Evolutionary conservation across 2,113 vertebrate species (phyloP).

Genomic region (Heterotis niloticus): DNA sequence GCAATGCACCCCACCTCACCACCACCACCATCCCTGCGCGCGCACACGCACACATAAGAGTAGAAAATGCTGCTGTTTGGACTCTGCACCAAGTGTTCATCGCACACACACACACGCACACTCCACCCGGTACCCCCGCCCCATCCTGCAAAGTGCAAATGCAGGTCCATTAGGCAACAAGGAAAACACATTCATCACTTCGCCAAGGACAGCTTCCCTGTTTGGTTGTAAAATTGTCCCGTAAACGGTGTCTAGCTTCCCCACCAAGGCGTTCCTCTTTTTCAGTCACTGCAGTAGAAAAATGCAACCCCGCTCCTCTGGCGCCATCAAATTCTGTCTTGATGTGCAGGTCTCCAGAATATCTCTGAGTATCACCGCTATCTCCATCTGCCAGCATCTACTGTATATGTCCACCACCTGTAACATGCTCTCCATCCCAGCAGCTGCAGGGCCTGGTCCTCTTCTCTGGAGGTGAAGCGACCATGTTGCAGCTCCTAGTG

Average conservation of each 20-base stretch:
- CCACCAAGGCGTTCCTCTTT: neutral
- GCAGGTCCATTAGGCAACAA: neutral
- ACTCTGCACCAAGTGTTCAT: slow-evolving; percentile 18
- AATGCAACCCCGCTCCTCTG: neutral
- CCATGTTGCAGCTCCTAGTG: no score
- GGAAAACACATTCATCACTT: neutral
- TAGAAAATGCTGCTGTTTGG: neutral
- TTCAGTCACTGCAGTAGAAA: neutral
- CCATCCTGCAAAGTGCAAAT: neutral
- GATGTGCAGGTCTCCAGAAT: no score
- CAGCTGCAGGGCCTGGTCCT: no score
- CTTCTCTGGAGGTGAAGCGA: no score
- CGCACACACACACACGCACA: no score
- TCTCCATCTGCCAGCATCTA: no score
- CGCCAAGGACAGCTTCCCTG: neutral
- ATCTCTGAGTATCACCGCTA: no score
- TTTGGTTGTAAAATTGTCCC: neutral
- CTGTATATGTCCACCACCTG: no score
- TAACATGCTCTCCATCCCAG: no score
- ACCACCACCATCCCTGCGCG: neutral
- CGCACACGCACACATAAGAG: neutral
- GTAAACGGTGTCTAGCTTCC: neutral
- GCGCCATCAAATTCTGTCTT: neutral
- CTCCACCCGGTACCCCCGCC: no score
- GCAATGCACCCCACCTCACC: neutral